Conservation (phyloP, 2,888 invertebrate genomes). For the Xestoiulus laeticollis region DNA sequence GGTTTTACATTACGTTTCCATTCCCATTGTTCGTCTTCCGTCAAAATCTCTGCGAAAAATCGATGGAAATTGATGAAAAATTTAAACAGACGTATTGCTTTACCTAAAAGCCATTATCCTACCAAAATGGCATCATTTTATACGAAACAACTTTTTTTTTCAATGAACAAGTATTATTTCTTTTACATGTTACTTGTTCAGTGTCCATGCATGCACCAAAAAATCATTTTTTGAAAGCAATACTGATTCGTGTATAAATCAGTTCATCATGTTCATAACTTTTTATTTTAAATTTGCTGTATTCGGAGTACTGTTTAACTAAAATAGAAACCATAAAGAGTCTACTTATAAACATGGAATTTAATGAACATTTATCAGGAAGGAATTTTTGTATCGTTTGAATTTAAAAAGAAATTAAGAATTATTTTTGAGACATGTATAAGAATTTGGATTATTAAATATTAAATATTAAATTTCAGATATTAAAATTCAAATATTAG, state of each 20-base stretch:
- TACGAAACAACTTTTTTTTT: not conserved
- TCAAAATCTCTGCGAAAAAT: not conserved
- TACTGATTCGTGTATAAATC: not conserved
- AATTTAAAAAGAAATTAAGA: too few species aligned
- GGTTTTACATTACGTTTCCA: slow-evolving; percentile 31
- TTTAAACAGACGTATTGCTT: slow-evolving; percentile 13
- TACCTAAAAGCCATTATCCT: not conserved
- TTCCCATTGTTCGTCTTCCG: not conserved
- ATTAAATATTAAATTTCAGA: too few species aligned
- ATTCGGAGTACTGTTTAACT: too few species aligned
- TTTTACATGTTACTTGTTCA: not conserved
- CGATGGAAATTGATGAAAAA: slow-evolving; percentile 20
- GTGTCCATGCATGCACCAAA: not conserved
- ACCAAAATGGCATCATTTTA: not conserved
- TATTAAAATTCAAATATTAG: too few species aligned
- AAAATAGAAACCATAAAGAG: too few species aligned
- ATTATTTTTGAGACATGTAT: too few species aligned
- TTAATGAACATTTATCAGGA: too few species aligned
- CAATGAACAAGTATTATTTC: not conserved
- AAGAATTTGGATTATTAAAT: too few species aligned
- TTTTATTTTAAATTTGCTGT: not conserved
- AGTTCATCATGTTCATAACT: not conserved
- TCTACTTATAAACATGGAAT: too few species aligned
- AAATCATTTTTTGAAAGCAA: not conserved
- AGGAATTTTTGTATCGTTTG: too few species aligned